Conservation (phyloP, 2,888 invertebrate species). For the Cerceris ruficornis region DNA sequence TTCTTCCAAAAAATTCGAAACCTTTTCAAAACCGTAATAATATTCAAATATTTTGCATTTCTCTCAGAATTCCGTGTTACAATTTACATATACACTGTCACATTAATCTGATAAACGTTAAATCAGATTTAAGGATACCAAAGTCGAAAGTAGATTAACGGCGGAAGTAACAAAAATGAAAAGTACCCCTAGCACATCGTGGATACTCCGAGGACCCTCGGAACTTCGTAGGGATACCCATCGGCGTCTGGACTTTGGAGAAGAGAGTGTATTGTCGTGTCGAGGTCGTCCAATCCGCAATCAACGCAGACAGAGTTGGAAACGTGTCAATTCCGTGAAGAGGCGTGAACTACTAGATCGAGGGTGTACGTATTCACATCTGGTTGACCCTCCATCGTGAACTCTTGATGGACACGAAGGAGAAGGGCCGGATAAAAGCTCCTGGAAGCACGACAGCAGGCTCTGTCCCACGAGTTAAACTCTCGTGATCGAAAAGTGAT, state of each 20-base stretch:
- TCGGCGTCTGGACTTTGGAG: conserved; percentile 55
- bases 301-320: conserved; percentile 72
- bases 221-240: conserved; percentile 43
- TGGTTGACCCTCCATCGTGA: conserved; percentile 46
- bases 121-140: neutral
- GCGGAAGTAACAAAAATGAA: conserved; percentile 7
- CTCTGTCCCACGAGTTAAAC: conserved; percentile 71
- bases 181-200: conserved; percentile 13
- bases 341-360: conserved; percentile 56
- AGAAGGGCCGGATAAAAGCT: conserved; percentile 64
- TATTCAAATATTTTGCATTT: too few species aligned
- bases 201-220: conserved; percentile 29
- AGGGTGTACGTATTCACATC: conserved; percentile 62
- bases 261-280: conserved; percentile 78
- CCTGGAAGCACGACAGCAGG: conserved; percentile 67
- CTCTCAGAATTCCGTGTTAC: too few species aligned
- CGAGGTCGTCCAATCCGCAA: conserved; percentile 72
- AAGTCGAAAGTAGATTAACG: neutral
- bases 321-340: conserved; percentile 68
- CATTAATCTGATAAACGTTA: neutral
- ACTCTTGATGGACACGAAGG: conserved; percentile 52
- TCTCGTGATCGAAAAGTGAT: conserved; percentile 68
- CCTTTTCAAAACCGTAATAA: too few species aligned
- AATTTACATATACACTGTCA: too few species aligned
- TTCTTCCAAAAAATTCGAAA: too few species aligned